Evolutionary conservation across 2,113 vertebrate species (phyloP), one percentile per base, ranked within the genome.

Genomic region (Mesitornis unicolor): DNA sequence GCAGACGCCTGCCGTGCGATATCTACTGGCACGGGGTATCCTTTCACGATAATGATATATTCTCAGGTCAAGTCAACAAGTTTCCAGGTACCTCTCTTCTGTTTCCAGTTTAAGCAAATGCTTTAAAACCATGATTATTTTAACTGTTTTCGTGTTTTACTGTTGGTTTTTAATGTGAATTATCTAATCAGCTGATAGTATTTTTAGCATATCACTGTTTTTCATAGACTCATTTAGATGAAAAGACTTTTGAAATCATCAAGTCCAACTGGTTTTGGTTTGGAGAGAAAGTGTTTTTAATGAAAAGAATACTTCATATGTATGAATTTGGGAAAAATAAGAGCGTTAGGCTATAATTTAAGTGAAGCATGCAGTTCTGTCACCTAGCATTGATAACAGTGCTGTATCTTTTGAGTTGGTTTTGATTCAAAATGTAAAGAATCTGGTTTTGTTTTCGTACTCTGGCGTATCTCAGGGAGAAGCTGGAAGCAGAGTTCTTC

Each of bases 21-120:
- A 99, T 99, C 97, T 99, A 99, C 33, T 99, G 99, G 99, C 99
- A 99, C 1, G 99, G 99, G 18, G 99, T 99, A 11, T 99, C 99
- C 4, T 99, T 99, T 95, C 99, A 99, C 2, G 99, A 99, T 57
- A 99, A 95, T 25, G 98, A 99, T 87, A 99, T 99, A 65, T 96
- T 98, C 97, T 99, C 98, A 40, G 99, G 99, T 88, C 99, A 99
- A 98, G 99, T 99, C 97, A 99, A 99, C 99, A 99, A 99, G 98
- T 99, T 99, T 84, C 99, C 99, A 99, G 99, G 99, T 99, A 98
- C 65, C 31, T 77, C 35, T 14, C 53, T 61, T 83, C 42, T 84
- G 20, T 53, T 80, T 69, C n/a, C 54, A 10, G 9, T 31, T 85
- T 48, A 85, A 94, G 53, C 24, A 56, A 78, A 18, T 42, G 36